phyloP scores from a whole-genome alignment of 1,140 invertebrate genomes.

The Helicorthomorpha holstii region DNA sequence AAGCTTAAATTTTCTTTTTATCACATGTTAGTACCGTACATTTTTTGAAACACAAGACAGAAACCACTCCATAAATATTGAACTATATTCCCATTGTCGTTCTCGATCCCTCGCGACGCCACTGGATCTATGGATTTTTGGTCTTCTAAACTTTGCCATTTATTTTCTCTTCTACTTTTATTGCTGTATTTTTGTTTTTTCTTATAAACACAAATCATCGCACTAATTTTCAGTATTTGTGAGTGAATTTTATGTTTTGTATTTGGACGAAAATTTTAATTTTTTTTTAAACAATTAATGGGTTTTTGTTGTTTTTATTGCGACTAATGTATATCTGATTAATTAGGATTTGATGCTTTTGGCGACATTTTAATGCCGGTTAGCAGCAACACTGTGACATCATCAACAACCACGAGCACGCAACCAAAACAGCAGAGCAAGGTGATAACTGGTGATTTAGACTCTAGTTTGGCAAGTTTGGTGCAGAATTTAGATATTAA shows the following conservation, averaged over 20 bases:
- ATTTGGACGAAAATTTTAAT: not conserved
- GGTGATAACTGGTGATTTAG: constrained; percentile 75
- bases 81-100: too few relatives aligned
- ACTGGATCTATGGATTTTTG: too few relatives aligned
- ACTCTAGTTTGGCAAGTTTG: constrained; percentile 72
- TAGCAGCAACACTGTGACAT: constrained; percentile 20
- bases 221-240: too few relatives aligned
- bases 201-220: too few relatives aligned
- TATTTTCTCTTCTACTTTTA: too few relatives aligned
- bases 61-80: too few relatives aligned
- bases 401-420: constrained; percentile 9
- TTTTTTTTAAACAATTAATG: not conserved
- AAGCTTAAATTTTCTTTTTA: too few relatives aligned
- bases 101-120: too few relatives aligned
- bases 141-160: too few relatives aligned
- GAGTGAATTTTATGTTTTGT: not conserved
- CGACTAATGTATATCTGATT: not conserved
- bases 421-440: constrained; percentile 32
- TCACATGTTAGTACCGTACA: too few relatives aligned
- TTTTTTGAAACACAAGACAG: too few relatives aligned
- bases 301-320: not conserved
- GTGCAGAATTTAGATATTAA: constrained; percentile 85
- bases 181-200: too few relatives aligned
- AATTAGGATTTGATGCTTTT: constrained; percentile 47
- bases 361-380: constrained; percentile 46